Conservation (phyloP, 2,888 invertebrate species). For the Muscina levida region DNA sequence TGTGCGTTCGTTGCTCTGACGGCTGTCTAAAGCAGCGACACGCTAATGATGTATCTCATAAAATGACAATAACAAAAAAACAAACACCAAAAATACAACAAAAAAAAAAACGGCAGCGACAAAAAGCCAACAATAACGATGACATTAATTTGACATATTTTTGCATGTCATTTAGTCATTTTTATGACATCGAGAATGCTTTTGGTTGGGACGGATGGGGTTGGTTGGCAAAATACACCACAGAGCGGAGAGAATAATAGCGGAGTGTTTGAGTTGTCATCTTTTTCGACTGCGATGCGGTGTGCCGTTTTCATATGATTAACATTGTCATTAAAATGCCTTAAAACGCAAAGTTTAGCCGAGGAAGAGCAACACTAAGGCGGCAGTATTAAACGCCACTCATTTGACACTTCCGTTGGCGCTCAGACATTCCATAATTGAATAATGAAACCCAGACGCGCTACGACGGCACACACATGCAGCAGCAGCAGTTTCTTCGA, state of each 20-base stretch:
- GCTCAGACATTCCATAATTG: constrained; percentile 47
- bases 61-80: constrained; percentile 34
- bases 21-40: constrained; percentile 61
- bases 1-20: neutral
- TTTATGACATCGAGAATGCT: constrained; percentile 65
- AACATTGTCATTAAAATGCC: constrained; percentile 63
- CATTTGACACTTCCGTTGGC: constrained; percentile 75
- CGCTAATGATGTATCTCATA: constrained; percentile 65
- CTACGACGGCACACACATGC: too few species aligned
- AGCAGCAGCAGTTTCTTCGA: constrained; percentile 11
- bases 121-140: constrained; percentile 54
- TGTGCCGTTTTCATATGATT: constrained; percentile 48
- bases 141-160: constrained; percentile 76
- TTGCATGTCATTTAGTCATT: constrained; percentile 73
- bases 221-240: constrained; percentile 28
- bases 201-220: constrained; percentile 41
- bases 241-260: constrained; percentile 51
- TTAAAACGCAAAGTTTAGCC: constrained; percentile 20
- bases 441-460: too few species aligned
- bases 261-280: constrained; percentile 55
- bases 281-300: neutral
- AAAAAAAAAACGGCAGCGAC: constrained; percentile 1
- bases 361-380: constrained; percentile 2
- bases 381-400: constrained; percentile 74
- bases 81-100: too few species aligned